A percentile compares a stretch with the other conserved stretches of the same genome.
phyloP scores from a whole-genome alignment of 2,113 vertebrate genomes.

The Ceyx cyanopectus region DNA sequence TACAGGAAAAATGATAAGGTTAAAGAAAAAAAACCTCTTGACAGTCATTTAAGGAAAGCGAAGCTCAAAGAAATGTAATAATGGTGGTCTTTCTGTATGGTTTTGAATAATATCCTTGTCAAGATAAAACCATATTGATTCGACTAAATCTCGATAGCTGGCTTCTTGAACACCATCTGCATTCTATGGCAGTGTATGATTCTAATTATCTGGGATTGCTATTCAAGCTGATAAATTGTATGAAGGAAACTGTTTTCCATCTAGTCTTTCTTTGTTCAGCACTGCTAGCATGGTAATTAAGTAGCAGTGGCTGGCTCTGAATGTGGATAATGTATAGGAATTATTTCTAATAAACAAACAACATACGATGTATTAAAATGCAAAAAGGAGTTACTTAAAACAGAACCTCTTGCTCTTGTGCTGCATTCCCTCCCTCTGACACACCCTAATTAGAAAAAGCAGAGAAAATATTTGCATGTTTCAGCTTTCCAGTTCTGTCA shows the following conservation, averaged over 20 bases:
- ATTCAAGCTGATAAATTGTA: slow-evolving; percentile 24
- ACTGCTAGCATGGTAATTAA: slow-evolving; percentile 46
- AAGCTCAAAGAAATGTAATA: background rate
- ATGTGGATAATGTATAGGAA: slow-evolving; percentile 31
- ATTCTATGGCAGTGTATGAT: background rate
- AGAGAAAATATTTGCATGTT: background rate
- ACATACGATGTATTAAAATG: background rate
- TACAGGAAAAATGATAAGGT: background rate
- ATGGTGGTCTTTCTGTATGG: background rate
- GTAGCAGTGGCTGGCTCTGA: background rate
- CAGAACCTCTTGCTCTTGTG: background rate
- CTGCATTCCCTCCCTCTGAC: background rate
- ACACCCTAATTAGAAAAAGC: background rate
- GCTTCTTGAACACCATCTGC: slow-evolving; percentile 34
- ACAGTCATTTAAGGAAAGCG: background rate
- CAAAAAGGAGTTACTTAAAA: background rate
- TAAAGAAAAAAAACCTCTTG: slow-evolving; percentile 11
- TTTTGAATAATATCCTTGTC: slow-evolving; percentile 11
- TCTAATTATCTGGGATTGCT: slow-evolving; percentile 36
- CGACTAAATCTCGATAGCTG: background rate
- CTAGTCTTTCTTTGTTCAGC: background rate
- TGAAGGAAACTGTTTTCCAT: slow-evolving; percentile 50
- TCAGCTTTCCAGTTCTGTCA: background rate
- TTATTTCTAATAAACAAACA: slow-evolving; percentile 55
- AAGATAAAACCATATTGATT: slow-evolving; percentile 26